Base-by-base conservation (phyloP, 2,888 invertebrate genomes). In the Cephus spinipes region DNA sequence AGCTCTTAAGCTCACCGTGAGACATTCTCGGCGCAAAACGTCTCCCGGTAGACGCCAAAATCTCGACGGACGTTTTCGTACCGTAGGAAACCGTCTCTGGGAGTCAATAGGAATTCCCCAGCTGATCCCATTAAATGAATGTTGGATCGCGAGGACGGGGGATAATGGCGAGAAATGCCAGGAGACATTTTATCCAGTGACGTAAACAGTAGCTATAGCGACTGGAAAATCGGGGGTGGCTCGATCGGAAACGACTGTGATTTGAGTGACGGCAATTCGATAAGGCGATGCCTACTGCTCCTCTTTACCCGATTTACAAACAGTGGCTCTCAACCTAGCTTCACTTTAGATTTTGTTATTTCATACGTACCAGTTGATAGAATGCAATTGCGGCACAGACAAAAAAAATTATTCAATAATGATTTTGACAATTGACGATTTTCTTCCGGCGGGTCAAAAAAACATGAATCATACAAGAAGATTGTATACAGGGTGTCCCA, bases 191-290 rank as follows among this genome's bases (percentile, higher is more conserved):
- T 55, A 55, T 55, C 55, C 55, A 23, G 55, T 23, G 55, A 55
- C 55, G 23, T 23, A 55, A 23, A 23, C 55, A 55, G 23, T 55
- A 55, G 15, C 55, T 69, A 75, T 76, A 55, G 76, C 69, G 68
- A 68, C 75, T 77, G 80, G 71, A 68, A 78, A 73, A 78, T 79
- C 68, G 68, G 11, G 31, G 71, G 71, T 71, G 71, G 9, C 71
- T 31, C 71, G 31, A 71, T 71, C 71, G 71, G 71, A 32, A 71
- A 71, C 31, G 71, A 71, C 76, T 75, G 76, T 78, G 78, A 75
- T 78, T 78, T 75, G 78, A 76, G 78, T 78, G 78, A 78, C 78
- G 76, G 78, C 71, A 68, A 71, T 55, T 40, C 74, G 78, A 78
- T 78, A 78, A 78, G 71, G 11, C 33, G 9, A 30, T 68, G 34